Evolutionary conservation across 1,140 invertebrate genomes (phyloP).

Genomic region (Latrodectus geometricus): DNA sequence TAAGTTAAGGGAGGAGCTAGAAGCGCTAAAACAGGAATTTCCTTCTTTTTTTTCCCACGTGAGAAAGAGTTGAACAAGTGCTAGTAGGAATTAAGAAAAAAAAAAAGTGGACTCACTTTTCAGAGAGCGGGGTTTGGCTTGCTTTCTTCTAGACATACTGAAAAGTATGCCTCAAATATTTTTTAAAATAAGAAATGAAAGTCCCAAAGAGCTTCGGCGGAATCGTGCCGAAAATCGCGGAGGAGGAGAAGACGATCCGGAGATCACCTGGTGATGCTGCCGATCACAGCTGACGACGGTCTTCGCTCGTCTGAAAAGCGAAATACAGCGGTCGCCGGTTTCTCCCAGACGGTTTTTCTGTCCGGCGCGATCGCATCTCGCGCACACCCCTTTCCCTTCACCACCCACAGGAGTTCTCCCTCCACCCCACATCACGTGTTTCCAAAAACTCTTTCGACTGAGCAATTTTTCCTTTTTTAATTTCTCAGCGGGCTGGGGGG

Average conservation of each 20-base stretch:
- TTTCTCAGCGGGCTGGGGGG: not conserved
- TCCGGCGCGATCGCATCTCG: slow-evolving; percentile 30
- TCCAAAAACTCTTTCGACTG: slow-evolving; percentile 2
- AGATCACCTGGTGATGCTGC: not conserved
- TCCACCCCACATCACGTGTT: slow-evolving; percentile 6
- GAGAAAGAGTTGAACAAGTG: no score
- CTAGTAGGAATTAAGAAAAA: not conserved
- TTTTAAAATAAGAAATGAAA: no score
- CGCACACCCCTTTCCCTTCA: slow-evolving; percentile 15
- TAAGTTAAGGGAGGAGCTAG: no score
- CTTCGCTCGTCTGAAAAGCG: not conserved
- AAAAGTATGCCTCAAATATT: not conserved
- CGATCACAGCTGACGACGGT: not conserved
- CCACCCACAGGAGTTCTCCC: not conserved
- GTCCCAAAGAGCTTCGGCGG: not conserved
- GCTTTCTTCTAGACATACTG: slow-evolving; percentile 72
- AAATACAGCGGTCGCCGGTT: not conserved
- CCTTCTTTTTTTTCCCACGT: no score
- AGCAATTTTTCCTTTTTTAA: not conserved
- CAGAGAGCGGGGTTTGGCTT: slow-evolving; percentile 72
- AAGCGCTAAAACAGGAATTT: no score
- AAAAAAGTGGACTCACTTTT: slow-evolving; percentile 69
- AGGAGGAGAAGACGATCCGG: not conserved
- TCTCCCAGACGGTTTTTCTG: slow-evolving; percentile 28
- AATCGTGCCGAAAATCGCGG: not conserved